Conservation (phyloP, 2,113 vertebrate genomes). For the Dunckerocampus dactyliophorus region DNA sequence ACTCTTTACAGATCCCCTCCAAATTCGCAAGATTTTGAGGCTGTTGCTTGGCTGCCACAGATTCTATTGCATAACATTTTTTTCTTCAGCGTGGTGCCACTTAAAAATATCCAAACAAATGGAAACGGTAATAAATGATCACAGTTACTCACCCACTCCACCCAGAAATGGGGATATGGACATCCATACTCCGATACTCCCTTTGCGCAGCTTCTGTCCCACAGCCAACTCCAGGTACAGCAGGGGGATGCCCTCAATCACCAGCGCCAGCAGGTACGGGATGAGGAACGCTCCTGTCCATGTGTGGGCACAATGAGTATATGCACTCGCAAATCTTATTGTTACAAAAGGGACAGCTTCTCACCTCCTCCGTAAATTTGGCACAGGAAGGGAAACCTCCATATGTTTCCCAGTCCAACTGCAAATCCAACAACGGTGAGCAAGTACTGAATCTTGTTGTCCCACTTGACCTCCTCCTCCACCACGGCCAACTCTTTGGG, state of each 20-base stretch:
- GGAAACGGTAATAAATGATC: no score
- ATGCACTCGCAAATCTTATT: no score
- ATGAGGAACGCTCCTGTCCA: slow-evolving; percentile 86
- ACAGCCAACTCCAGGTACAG: slow-evolving; percentile 85
- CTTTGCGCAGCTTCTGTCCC: slow-evolving; percentile 80
- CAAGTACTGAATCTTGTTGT: slow-evolving; percentile 91
- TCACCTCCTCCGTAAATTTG: slow-evolving; percentile 93
- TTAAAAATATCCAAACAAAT: no score
- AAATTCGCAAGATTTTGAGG: no score
- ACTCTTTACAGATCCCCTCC: no score
- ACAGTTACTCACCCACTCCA: slow-evolving; percentile 75
- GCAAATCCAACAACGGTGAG: slow-evolving; percentile 89
- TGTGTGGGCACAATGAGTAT: neutral
- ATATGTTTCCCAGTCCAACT: slow-evolving; percentile 89
- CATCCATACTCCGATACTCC: slow-evolving; percentile 82
- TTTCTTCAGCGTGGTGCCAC: no score
- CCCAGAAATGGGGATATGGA: slow-evolving; percentile 80
- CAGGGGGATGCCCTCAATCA: slow-evolving; percentile 84
- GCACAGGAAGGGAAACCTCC: slow-evolving; percentile 91
- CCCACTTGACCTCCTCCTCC: slow-evolving; percentile 83
- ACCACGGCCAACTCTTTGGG: slow-evolving; percentile 5
- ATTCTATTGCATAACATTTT: no score
- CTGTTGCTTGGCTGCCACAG: no score
- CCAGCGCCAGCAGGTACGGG: slow-evolving; percentile 82
- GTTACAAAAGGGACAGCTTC: slow-evolving; percentile 1